Percentiles rank a stretch among this genome's conserved stretches.
Conservation (phyloP, 2,113 vertebrate species). For the Lasiurus cinereus region DNA sequence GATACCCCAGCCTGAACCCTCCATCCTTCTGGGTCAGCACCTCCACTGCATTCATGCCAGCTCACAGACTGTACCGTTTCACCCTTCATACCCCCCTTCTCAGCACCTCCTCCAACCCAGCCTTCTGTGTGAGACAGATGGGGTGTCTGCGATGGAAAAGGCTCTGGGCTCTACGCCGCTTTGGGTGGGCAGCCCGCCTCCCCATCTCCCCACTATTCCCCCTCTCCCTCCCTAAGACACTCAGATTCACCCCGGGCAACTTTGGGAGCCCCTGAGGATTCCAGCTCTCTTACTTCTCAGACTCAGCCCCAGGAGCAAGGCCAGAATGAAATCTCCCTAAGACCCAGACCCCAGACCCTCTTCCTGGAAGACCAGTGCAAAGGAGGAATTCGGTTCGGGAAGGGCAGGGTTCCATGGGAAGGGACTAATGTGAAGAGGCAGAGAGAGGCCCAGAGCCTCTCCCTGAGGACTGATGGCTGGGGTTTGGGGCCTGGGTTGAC, state of each 20-base stretch:
- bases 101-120: conserved; percentile 76
- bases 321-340: conserved; percentile 41
- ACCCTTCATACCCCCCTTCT: conserved; percentile 68
- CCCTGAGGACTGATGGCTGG: conserved; percentile 17
- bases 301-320: conserved; percentile 13
- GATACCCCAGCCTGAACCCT: neutral
- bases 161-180: conserved; percentile 80
- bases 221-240: conserved; percentile 75
- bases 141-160: conserved; percentile 82
- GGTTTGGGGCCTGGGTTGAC: neutral
- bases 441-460: neutral
- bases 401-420: neutral
- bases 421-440: neutral
- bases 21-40: conserved; percentile 32
- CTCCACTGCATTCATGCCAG: conserved; percentile 35
- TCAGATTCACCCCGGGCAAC: conserved; percentile 68
- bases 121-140: conserved; percentile 84
- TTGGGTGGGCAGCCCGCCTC: conserved; percentile 72
- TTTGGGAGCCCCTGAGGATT: conserved; percentile 22
- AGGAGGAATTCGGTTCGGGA: conserved; percentile 7
- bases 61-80: conserved; percentile 65
- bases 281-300: conserved; percentile 5
- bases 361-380: neutral
- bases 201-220: conserved; percentile 57
- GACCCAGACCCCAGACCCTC: neutral